Conservation (phyloP, 2,888 invertebrate species). For the Lydus trimaculatus region DNA sequence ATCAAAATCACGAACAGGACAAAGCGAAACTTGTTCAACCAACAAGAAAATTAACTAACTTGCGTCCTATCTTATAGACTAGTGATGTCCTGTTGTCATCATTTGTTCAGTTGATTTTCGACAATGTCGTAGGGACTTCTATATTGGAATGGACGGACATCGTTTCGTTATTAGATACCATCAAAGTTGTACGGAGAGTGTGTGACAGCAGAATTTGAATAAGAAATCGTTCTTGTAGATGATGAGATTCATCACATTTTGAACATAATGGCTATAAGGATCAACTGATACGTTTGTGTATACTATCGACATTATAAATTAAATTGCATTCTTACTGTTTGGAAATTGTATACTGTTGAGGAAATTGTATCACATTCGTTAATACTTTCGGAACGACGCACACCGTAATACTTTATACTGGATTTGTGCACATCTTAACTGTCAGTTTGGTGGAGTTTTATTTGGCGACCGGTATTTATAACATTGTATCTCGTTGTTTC, state of each 20-base stretch:
- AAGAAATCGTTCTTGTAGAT: too few relatives aligned
- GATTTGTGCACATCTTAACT: slow-evolving; percentile 27
- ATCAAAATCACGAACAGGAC: slow-evolving; percentile 50
- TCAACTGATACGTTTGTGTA: too few relatives aligned
- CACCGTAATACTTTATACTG: slow-evolving; percentile 31
- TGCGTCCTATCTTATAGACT: slow-evolving; percentile 33
- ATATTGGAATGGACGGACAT: neutral
- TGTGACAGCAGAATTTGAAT: too few relatives aligned
- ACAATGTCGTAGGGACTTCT: neutral
- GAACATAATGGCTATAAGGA: neutral
- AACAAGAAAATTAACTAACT: slow-evolving; percentile 53
- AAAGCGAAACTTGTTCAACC: slow-evolving; percentile 50
- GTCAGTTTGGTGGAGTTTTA: slow-evolving; percentile 17
- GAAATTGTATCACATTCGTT: slow-evolving; percentile 33
- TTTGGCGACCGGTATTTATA: neutral
- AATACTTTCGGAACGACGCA: slow-evolving; percentile 14
- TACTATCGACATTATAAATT: neutral
- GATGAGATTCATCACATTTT: neutral
- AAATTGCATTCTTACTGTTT: slow-evolving; percentile 14
- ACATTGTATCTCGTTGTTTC: neutral
- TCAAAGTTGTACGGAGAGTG: neutral
- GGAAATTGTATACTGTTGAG: slow-evolving; percentile 25
- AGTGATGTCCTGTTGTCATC: slow-evolving; percentile 30
- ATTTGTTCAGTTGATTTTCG: slow-evolving; percentile 29
- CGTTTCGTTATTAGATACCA: neutral